Base-by-base conservation (phyloP, 2,113 vertebrate species). In the Mixornis gularis region DNA sequence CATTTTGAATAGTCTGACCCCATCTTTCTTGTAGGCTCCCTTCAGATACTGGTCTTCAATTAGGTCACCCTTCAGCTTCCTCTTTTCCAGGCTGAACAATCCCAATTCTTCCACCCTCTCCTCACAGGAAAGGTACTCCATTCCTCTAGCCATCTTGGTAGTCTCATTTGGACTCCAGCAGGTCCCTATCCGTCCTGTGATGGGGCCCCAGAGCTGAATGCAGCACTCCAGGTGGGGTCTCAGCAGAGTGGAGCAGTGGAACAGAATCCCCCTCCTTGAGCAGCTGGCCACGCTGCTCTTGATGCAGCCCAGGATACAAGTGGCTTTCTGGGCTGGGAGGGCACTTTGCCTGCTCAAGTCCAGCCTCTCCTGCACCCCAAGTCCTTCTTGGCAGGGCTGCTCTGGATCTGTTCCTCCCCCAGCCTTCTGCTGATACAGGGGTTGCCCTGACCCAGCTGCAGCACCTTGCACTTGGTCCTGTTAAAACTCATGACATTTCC, bases 261-360 rank as follows among this genome's bases (percentile, higher is more conserved):
- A 13, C 59, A 87, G 22, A 73, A 65, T 59, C 22, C 15, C 16
- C 18, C 73, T 38, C 38, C 27, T 25, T 59, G 59, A 11, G 18
- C 1, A 6, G 22, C 51, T 43, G 66, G 3, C 66, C 43, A 38
- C 1, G 0, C 51, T 72, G 14, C 26, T 58, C 7, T 24, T 19
- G 59, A 12, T 52, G 52, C n/a, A 52, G 60, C 44, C 59, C 44
- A 34, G 68, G 68, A 21, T 7, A 9, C 27, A 24, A 7, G 7
- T 73, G 60, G 7, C 1, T 73, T 22, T 73, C 38, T 73, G 52
- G 32, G 22, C 27, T 88, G 60, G 24, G 24, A 44, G 52, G 30
- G n/a, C 59, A 44, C 44, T 38, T n/a, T 14, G 15, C 27, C 51
- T 63, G 68, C 18, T 52, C 44, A 17, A 19, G 32, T 29, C 38